Base-by-base conservation (phyloP, 2,797 vertebrate genomes). In the Selene dorsalis region DNA sequence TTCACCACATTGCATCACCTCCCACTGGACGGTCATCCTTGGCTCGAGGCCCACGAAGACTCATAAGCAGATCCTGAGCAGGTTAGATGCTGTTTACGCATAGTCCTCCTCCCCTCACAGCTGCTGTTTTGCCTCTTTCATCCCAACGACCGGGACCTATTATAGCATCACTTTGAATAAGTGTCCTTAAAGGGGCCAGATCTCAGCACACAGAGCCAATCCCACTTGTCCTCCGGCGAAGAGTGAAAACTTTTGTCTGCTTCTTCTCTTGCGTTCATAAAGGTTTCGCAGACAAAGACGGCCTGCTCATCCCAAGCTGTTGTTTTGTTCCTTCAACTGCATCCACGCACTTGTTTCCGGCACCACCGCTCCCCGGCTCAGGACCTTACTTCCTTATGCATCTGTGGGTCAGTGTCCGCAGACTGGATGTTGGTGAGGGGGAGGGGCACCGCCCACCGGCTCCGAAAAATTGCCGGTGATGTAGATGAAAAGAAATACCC, bases 371-470 rank as follows among this genome's bases (percentile, higher is more conserved):
- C 41, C 22, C 22, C 13, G 18, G 2, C 52, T 60, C 7, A 45
- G 10, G 24, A 28, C 24, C 35, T 5, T 41, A 39, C 69, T 73
- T 56, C 66, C 16, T n/a, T n/a, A n/a, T n/a, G 70, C 83, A 79
- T 78, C 84, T 64, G 69, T 12, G 2, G 61, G 48, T 73, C 85
- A 80, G 80, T 81, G 74, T 72, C 84, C 17, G 43, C 68, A 41
- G 73, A 28, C 8, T 79, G 52, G 32, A 16, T 72, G 75, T 47
- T n/a, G n/a, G n/a, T n/a, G n/a, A n/a, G n/a, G n/a, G n/a, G n/a
- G n/a, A n/a, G n/a, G n/a, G n/a, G n/a, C 80, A 83, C 83, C 77
- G 82, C 85, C 87, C 86, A 77, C 58, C 62, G 52, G 66, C 77
- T 22, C 22, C 8, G 22, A 60, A 84, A n/a, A 18, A 18, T 43